Conservation (phyloP, 2,888 invertebrate species). For the Eulithis testata region DNA sequence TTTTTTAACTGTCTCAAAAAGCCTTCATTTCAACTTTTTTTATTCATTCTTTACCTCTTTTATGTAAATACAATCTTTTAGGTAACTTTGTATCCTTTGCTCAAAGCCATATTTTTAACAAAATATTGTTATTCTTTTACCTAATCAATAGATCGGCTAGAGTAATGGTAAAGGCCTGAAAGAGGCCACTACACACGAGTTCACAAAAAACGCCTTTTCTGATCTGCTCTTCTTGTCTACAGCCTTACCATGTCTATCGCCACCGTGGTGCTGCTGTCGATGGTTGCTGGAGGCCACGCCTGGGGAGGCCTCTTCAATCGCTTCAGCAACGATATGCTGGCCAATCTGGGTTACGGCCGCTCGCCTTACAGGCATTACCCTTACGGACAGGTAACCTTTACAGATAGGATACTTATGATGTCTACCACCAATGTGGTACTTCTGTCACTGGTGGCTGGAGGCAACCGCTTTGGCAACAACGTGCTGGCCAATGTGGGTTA, state of each 20-base stretch:
- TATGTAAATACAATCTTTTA: no score
- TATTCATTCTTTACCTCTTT: no score
- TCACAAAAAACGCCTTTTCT: not conserved
- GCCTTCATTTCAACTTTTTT: no score
- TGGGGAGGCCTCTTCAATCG: slow-evolving; percentile 95
- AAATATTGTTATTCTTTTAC: no score
- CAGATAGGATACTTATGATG: not conserved
- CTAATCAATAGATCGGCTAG: no score
- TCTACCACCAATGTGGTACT: not conserved
- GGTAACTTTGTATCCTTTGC: no score
- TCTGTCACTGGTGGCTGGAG: no score
- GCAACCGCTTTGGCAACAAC: slow-evolving; percentile 93
- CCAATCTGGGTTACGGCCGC: slow-evolving; percentile 91
- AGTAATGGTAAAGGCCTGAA: no score
- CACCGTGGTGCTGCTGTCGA: slow-evolving; percentile 65
- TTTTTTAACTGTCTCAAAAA: no score
- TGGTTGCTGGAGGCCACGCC: slow-evolving; percentile 77
- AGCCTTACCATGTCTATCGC: slow-evolving; percentile 67
- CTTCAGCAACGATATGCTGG: slow-evolving; percentile 93
- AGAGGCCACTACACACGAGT: not conserved
- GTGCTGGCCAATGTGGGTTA: slow-evolving; percentile 92
- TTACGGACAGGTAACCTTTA: slow-evolving; percentile 69
- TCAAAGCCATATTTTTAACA: no score
- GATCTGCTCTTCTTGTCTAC: slow-evolving; percentile 36
- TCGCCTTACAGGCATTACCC: slow-evolving; percentile 72